These are phyloP conservation scores for Carettochelys insculpta DNA, from an alignment of 2,113 vertebrate species.

Conservation along the genomic window DNA sequence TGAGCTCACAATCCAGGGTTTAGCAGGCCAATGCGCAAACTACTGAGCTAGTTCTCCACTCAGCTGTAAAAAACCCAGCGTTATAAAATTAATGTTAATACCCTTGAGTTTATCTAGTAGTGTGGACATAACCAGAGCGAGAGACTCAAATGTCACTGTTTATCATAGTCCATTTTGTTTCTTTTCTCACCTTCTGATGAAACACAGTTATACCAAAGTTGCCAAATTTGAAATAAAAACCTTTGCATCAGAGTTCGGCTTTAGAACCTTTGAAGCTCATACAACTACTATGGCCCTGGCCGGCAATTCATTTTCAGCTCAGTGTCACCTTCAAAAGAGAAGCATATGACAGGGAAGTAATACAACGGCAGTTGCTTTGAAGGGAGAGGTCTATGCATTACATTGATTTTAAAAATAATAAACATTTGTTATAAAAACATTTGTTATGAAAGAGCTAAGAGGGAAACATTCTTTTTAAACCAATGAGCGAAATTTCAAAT, in stretches of 20 bases:
- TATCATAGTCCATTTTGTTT: background rate
- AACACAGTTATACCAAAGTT: background rate
- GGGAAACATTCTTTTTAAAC: background rate
- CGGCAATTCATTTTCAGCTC: background rate
- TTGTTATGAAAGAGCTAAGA: background rate
- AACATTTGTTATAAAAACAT: background rate
- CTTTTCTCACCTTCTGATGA: background rate
- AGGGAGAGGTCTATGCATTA: background rate
- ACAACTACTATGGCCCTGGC: no score
- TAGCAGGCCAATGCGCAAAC: no score
- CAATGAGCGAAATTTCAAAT: background rate
- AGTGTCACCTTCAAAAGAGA: background rate
- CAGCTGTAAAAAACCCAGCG: no score
- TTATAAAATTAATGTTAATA: no score
- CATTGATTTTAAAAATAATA: background rate
- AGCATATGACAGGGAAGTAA: background rate
- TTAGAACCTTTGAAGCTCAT: background rate
- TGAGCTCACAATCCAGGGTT: no score
- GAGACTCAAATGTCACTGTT: no score
- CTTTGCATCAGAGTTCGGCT: background rate
- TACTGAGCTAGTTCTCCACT: no score
- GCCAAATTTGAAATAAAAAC: background rate
- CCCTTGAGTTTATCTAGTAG: no score
- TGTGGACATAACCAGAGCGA: no score
- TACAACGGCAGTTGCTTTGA: background rate